A percentile compares a stretch with the other conserved stretches of the same genome.
Conservation (phyloP, 2,113 vertebrate genomes). For the Lagopus muta region DNA sequence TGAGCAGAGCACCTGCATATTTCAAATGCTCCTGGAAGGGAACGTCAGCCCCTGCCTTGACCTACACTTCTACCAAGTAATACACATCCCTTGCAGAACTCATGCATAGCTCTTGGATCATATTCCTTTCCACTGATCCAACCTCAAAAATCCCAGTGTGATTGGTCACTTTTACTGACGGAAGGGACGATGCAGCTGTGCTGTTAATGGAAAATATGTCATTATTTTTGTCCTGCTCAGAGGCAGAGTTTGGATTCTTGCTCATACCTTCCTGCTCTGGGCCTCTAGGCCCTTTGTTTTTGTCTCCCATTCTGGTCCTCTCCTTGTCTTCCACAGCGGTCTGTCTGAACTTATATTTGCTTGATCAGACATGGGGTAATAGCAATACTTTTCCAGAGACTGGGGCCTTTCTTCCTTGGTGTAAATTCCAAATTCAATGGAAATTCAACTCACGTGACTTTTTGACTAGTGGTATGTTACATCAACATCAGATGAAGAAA, state of each 20-base stretch:
- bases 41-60: accelerated
- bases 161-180: background rate
- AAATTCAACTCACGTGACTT: background rate
- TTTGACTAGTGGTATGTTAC: background rate
- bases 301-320: background rate
- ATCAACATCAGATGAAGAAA: background rate
- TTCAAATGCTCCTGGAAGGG: background rate
- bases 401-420: background rate
- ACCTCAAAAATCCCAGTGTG: background rate
- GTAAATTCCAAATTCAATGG: background rate
- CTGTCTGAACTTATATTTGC: background rate
- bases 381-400: background rate
- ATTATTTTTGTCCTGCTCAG: background rate
- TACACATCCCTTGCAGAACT: background rate
- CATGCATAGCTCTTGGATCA: background rate
- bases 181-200: accelerated
- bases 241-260: background rate
- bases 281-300: background rate
- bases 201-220: background rate
- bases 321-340: background rate
- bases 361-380: background rate
- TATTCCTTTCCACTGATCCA: background rate
- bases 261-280: background rate
- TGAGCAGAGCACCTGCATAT: background rate
- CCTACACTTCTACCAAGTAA: background rate